These are phyloP conservation scores for Sciurus vulgaris DNA, from an alignment of 2,797 vertebrate genomes.

Conservation along the genomic window DNA sequence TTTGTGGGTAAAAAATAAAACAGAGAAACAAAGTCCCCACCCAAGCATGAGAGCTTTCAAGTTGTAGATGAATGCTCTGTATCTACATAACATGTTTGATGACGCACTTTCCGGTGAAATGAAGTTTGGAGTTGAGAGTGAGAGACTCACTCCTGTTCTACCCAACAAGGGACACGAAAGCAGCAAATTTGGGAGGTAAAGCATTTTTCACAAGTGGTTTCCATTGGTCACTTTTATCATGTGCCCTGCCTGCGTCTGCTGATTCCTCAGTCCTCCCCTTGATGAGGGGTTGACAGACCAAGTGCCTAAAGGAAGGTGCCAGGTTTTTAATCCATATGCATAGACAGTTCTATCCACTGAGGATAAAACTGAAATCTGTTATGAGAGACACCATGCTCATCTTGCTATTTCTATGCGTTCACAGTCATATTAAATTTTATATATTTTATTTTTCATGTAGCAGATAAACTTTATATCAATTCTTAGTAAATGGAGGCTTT, in stretches of 20 bases:
- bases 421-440: slow-evolving; percentile 8
- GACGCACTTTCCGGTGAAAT: background rate
- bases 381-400: slow-evolving; percentile 85
- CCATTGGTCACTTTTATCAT: slow-evolving; percentile 81
- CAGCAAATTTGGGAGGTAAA: slow-evolving; percentile 59
- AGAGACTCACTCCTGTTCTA: background rate
- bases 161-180: slow-evolving; percentile 13
- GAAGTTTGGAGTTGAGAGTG: background rate
- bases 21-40: background rate
- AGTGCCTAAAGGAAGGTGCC: slow-evolving; percentile 94
- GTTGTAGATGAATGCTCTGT: background rate
- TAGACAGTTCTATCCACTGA: slow-evolving; percentile 93
- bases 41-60: background rate
- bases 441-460: slow-evolving; percentile 24
- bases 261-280: slow-evolving; percentile 77
- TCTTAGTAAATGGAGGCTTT: slow-evolving; percentile 19
- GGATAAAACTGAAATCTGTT: slow-evolving; percentile 91
- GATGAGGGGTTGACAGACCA: slow-evolving; percentile 91
- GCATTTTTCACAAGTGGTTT: slow-evolving; percentile 76
- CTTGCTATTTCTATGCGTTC: slow-evolving; percentile 62
- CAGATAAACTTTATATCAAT: slow-evolving; percentile 45
- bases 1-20: background rate
- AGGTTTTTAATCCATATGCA: slow-evolving; percentile 91
- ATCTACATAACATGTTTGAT: background rate
- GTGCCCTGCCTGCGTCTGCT: slow-evolving; percentile 80